phyloP scores from a whole-genome alignment of 2,888 invertebrate genomes.

The Opisthograptis luteolata region DNA sequence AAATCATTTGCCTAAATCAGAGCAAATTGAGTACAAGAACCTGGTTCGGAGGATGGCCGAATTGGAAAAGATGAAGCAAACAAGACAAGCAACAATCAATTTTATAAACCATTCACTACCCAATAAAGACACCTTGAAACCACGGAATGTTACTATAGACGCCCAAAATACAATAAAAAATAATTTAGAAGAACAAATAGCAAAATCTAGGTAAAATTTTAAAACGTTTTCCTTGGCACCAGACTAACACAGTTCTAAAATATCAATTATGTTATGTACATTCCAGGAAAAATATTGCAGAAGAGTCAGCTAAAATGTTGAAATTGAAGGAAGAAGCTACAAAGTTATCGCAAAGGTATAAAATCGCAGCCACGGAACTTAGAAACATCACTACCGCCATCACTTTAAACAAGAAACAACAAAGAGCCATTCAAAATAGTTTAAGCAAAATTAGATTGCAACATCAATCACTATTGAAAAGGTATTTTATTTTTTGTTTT shows the following conservation, averaged over 20 bases:
- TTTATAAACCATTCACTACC: slow-evolving; percentile 42
- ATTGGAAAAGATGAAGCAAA: slow-evolving; percentile 74
- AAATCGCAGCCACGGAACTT: slow-evolving; percentile 73
- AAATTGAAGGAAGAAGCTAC: slow-evolving; percentile 71
- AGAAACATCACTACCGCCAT: slow-evolving; percentile 73
- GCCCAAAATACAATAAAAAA: slow-evolving; percentile 36
- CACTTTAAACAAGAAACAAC: slow-evolving; percentile 71
- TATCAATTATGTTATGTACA: too few relatives aligned
- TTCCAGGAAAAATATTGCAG: slow-evolving; percentile 75
- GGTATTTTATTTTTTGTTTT: slow-evolving; percentile 52
- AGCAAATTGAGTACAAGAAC: slow-evolving; percentile 78
- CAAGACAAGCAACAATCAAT: slow-evolving; percentile 61
- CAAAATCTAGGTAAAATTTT: slow-evolving; percentile 63
- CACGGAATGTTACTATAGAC: slow-evolving; percentile 57
- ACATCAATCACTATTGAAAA: slow-evolving; percentile 73
- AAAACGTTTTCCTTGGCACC: neutral
- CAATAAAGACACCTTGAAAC: slow-evolving; percentile 67
- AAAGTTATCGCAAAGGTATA: slow-evolving; percentile 70
- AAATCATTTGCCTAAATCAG: slow-evolving; percentile 76
- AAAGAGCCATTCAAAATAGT: slow-evolving; percentile 63
- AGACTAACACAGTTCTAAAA: too few relatives aligned
- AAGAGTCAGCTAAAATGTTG: slow-evolving; percentile 73
- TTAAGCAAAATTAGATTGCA: slow-evolving; percentile 68
- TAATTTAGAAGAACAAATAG: slow-evolving; percentile 68
- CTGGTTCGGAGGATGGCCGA: slow-evolving; percentile 79